These are phyloP conservation scores for Globodera rostochiensis DNA, from an alignment of 1,140 invertebrate genomes.

Conservation along the genomic window DNA sequence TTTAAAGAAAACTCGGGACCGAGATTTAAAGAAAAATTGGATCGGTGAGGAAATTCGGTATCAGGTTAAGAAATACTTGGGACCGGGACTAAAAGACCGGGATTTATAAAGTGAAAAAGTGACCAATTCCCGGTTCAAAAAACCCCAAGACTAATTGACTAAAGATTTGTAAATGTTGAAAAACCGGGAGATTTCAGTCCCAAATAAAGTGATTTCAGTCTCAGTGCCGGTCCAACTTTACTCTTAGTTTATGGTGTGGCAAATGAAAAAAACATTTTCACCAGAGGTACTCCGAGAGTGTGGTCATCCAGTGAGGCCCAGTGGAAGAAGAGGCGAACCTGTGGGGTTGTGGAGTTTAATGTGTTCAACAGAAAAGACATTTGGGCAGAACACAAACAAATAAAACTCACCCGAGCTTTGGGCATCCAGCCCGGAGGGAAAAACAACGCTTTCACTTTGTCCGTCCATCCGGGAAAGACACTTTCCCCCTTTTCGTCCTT, in stretches of 20 bases:
- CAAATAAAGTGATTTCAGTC: too few relatives aligned
- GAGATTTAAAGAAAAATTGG: background rate
- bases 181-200: background rate
- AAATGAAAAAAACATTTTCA: conserved; percentile 24
- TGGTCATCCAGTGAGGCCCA: conserved; percentile 56
- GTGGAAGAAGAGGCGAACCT: conserved; percentile 54
- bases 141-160: background rate
- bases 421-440: conserved; percentile 64
- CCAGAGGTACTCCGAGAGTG: conserved; percentile 56
- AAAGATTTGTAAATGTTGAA: too few relatives aligned
- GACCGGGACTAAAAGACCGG: too few relatives aligned
- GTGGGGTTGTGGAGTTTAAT: background rate
- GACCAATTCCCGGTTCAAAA: too few relatives aligned
- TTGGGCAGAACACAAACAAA: background rate
- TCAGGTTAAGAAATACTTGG: too few relatives aligned
- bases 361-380: too few relatives aligned
- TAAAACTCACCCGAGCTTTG: conserved; percentile 40
- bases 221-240: too few relatives aligned
- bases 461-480: conserved; percentile 47
- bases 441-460: conserved; percentile 59
- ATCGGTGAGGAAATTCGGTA: too few relatives aligned
- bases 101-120: too few relatives aligned
- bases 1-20: background rate
- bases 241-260: too few relatives aligned
- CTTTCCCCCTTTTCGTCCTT: conserved; percentile 60